Conservation (phyloP, 2,888 invertebrate genomes). For the Nebria brevicollis region DNA sequence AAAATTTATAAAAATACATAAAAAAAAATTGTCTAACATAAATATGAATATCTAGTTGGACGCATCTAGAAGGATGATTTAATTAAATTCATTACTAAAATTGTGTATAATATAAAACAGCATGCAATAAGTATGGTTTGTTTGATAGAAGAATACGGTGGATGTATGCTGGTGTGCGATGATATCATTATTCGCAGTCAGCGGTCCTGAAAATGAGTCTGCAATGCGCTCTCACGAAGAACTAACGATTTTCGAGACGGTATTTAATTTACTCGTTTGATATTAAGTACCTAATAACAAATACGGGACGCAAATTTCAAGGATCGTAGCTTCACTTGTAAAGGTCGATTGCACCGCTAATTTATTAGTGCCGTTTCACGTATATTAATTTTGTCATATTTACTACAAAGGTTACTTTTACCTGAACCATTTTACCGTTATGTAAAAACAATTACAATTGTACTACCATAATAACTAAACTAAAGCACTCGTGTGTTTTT, state of each 20-base stretch:
- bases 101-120: not conserved
- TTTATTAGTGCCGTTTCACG: not conserved
- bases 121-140: not conserved
- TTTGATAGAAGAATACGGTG: not conserved
- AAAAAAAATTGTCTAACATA: not conserved
- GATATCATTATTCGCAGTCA: constrained; percentile 14
- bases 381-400: not conserved
- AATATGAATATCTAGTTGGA: not conserved
- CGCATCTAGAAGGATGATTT: not conserved
- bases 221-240: constrained; percentile 2
- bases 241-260: constrained; percentile 18
- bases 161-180: not conserved
- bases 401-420: not conserved
- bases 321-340: not conserved
- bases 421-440: not conserved
- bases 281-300: constrained; percentile 2
- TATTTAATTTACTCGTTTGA: not conserved
- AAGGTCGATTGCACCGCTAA: constrained; percentile 8
- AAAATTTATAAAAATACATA: too few species aligned
- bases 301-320: constrained; percentile 3
- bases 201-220: constrained; percentile 19
- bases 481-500: too few species aligned
- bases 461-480: too few species aligned
- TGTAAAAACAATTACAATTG: too few species aligned
- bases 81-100: constrained; percentile 16